Evolutionary conservation across 2,113 vertebrate species (phyloP).

Genomic region (Mustela nigripes): DNA sequence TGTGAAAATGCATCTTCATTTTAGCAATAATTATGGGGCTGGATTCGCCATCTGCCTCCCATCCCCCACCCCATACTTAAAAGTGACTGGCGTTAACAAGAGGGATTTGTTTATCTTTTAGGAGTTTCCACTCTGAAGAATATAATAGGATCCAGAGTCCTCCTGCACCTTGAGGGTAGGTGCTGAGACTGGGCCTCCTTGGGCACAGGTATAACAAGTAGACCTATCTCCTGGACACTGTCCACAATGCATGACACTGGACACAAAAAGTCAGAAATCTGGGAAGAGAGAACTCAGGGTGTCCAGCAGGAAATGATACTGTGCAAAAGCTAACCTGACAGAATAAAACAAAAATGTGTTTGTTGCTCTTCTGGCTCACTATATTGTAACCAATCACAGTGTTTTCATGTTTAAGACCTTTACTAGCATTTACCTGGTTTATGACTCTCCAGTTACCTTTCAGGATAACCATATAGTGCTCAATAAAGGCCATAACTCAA

Average conservation of each 20-base stretch:
- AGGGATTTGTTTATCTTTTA: constrained; percentile 28
- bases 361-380: background rate
- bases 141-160: background rate
- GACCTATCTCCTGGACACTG: background rate
- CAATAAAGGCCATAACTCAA: constrained; percentile 86
- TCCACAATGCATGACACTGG: background rate
- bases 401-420: background rate
- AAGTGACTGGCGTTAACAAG: background rate
- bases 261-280: background rate
- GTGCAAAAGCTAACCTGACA: background rate
- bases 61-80: too few relatives aligned
- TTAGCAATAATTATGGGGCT: background rate
- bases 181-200: background rate
- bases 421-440: background rate
- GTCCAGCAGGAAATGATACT: background rate
- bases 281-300: background rate
- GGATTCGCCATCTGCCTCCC: background rate
- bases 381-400: background rate
- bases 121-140: background rate
- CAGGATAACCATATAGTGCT: background rate
- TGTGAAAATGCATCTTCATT: background rate
- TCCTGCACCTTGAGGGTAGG: background rate
- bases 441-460: background rate
- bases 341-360: background rate
- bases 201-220: background rate